These are phyloP conservation scores for Diabrotica balteata DNA, from an alignment of 2,888 invertebrate species.

Conservation along the genomic window DNA sequence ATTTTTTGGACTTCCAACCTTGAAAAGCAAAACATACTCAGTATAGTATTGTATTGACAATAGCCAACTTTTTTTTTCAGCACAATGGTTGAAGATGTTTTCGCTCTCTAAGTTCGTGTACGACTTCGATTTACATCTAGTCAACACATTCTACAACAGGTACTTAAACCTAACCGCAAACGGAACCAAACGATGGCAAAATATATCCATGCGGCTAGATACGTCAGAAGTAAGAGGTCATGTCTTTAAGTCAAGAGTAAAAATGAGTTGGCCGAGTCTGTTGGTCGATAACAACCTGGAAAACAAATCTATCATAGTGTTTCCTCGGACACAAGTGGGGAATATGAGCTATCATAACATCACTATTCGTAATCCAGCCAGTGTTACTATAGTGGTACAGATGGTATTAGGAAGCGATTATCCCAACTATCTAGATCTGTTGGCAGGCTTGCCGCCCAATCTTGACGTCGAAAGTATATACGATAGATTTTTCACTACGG, in stretches of 20 bases:
- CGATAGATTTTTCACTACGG: conserved; percentile 27
- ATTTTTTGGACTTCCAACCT: too few relatives aligned
- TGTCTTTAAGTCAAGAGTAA: conserved; percentile 70
- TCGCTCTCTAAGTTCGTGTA: conserved; percentile 70
- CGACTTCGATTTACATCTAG: conserved; percentile 74
- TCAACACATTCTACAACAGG: conserved; percentile 68
- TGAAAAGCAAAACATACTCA: too few relatives aligned
- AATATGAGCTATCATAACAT: conserved; percentile 71
- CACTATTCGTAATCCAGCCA: conserved; percentile 76
- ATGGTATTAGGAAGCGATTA: conserved; percentile 72
- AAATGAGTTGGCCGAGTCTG: conserved; percentile 73
- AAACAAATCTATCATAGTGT: conserved; percentile 64
- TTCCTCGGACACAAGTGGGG: conserved; percentile 78
- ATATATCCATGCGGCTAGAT: conserved; percentile 77
- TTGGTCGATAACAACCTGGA: conserved; percentile 53
- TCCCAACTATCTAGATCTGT: conserved; percentile 66
- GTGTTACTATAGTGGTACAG: conserved; percentile 75
- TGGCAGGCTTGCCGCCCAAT: conserved; percentile 61
- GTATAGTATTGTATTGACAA: too few relatives aligned
- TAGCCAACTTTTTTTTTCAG: conserved; percentile 57
- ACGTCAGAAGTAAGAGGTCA: conserved; percentile 75
- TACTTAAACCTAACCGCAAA: conserved; percentile 64
- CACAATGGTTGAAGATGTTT: conserved; percentile 73
- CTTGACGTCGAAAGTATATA: conserved; percentile 46
- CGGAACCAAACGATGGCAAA: conserved; percentile 65